These are phyloP conservation scores for Proctacanthus coquilletti DNA, from an alignment of 1,140 invertebrate genomes.

Conservation along the genomic window DNA sequence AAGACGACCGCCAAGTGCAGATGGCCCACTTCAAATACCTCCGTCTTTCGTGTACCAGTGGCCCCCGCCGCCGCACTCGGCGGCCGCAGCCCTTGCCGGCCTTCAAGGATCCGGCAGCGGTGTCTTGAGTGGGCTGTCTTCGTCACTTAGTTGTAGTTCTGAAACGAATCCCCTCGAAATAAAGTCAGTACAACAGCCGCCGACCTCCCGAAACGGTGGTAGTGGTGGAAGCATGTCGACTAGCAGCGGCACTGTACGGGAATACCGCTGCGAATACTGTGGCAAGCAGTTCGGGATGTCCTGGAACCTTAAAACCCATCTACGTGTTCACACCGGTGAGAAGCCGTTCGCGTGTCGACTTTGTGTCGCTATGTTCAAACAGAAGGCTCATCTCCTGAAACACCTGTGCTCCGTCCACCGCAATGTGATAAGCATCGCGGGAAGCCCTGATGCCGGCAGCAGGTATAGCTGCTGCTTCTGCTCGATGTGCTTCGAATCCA, in stretches of 20 bases:
- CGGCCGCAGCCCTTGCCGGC: constrained; percentile 18
- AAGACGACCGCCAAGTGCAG: constrained; percentile 15
- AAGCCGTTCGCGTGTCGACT: constrained; percentile 75
- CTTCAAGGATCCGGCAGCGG: constrained; percentile 11
- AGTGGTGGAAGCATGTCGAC: constrained; percentile 26
- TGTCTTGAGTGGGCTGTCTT: constrained; percentile 22
- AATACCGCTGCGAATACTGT: constrained; percentile 73
- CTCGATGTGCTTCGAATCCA: constrained; percentile 61
- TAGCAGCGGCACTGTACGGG: constrained; percentile 46
- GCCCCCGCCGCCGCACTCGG: constrained; percentile 7
- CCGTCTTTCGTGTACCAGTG: constrained; percentile 26
- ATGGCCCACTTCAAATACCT: constrained; percentile 19
- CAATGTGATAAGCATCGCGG: constrained; percentile 59
- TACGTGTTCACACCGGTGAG: constrained; percentile 71
- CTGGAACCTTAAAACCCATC: constrained; percentile 74
- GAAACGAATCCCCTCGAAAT: neutral
- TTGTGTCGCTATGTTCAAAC: constrained; percentile 78
- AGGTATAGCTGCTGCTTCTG: constrained; percentile 75
- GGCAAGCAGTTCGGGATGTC: constrained; percentile 81
- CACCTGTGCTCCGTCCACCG: constrained; percentile 74
- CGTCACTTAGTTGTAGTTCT: constrained; percentile 3
- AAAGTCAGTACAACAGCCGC: constrained; percentile 10
- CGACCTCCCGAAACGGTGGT: neutral
- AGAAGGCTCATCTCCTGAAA: constrained; percentile 71
- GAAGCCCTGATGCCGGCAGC: constrained; percentile 50